Conservation (phyloP, 2,888 invertebrate species). For the Trissolcus brochymenae region DNA sequence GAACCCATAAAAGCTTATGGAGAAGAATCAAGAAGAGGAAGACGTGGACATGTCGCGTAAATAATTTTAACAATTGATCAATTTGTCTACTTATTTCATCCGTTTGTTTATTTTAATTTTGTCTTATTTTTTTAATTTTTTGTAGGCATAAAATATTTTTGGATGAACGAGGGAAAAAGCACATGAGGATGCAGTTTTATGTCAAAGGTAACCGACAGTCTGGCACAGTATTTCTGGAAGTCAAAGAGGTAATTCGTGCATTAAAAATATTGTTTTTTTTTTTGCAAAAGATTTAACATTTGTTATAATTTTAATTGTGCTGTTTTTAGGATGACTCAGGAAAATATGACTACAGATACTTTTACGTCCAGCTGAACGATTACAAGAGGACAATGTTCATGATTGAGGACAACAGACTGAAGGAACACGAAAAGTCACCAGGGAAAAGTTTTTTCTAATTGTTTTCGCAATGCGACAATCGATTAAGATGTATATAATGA, state of each 20-base stretch:
- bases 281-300: not conserved
- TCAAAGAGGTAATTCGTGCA: constrained; percentile 82
- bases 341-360: constrained; percentile 87
- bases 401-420: constrained; percentile 85
- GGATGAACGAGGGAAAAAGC: constrained; percentile 85
- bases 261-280: not conserved
- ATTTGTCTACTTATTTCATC: not conserved
- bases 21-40: constrained; percentile 88
- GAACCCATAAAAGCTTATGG: constrained; percentile 92
- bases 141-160: constrained; percentile 81
- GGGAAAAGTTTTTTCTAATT: not conserved
- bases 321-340: constrained; percentile 81
- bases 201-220: constrained; percentile 89
- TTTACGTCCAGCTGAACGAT: constrained; percentile 90
- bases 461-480: not conserved
- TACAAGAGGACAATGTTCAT: constrained; percentile 85
- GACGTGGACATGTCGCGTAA: constrained; percentile 87
- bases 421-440: not conserved
- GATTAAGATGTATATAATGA: too few species aligned
- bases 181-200: constrained; percentile 93
- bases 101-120: not conserved
- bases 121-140: not conserved
- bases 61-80: not conserved
- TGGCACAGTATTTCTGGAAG: constrained; percentile 91
- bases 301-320: not conserved